Percentiles rank a stretch among this genome's conserved stretches.
Conservation (phyloP, 2,797 vertebrate genomes). For the Trichosurus vulpecula region DNA sequence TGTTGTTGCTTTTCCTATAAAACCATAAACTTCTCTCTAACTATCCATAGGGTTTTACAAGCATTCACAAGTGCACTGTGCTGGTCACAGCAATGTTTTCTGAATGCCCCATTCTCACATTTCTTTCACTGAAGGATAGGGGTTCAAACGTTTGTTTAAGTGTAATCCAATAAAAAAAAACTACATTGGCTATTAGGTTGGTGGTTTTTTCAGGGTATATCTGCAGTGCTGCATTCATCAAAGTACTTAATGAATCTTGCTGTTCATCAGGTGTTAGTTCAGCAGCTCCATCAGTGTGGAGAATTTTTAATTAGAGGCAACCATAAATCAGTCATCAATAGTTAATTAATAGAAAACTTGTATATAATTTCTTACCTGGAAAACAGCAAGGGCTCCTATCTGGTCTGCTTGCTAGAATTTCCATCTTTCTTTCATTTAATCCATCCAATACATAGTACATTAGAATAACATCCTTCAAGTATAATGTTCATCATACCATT, state of each 20-base stretch:
- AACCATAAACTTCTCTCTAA: background rate
- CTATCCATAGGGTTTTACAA: background rate
- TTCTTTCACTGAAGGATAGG: background rate
- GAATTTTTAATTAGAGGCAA: background rate
- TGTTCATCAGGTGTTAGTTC: background rate
- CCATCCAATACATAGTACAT: background rate
- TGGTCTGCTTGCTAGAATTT: background rate
- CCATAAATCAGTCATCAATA: background rate
- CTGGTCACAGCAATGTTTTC: background rate
- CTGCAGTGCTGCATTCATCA: rapidly evolving
- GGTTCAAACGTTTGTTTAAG: background rate
- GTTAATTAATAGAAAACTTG: conserved; percentile 1
- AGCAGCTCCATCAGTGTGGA: background rate
- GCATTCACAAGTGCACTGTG: background rate
- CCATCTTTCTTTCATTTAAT: background rate
- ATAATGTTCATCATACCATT: background rate
- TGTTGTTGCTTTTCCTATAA: background rate
- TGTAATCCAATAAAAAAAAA: background rate
- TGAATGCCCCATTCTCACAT: rapidly evolving
- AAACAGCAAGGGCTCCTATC: background rate
- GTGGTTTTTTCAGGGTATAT: background rate
- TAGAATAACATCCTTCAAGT: background rate
- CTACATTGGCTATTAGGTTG: background rate
- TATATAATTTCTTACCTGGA: background rate
- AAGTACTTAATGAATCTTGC: background rate